These are phyloP conservation scores for Nysson spinosus DNA, from an alignment of 2,888 invertebrate species.

Conservation along the genomic window DNA sequence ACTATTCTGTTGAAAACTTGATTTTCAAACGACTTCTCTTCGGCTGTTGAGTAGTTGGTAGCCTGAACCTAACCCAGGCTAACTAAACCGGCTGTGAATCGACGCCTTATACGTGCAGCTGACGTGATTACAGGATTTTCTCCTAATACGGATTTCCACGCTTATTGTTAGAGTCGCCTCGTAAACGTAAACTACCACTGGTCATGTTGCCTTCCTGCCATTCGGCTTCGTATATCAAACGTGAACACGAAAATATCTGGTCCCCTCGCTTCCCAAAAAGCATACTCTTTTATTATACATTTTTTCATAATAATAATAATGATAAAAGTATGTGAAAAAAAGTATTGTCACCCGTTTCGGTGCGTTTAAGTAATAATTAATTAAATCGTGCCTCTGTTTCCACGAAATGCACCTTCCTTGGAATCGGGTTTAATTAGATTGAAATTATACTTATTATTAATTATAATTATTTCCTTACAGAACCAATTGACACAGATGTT, in stretches of 20 bases:
- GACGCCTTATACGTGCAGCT: conserved; percentile 66
- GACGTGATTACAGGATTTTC: conserved; percentile 66
- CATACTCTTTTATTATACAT: conserved; percentile 14
- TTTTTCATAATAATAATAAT: conserved; percentile 1
- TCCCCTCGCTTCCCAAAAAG: conserved; percentile 20
- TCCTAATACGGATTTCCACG: conserved; percentile 67
- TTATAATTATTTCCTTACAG: no score
- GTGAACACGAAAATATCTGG: conserved; percentile 39
- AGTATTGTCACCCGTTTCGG: no score
- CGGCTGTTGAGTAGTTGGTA: conserved; percentile 11
- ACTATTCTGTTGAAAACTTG: background rate
- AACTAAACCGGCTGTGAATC: conserved; percentile 51
- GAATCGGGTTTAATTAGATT: no score
- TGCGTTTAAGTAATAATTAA: no score
- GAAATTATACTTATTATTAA: no score
- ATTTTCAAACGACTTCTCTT: conserved; percentile 1
- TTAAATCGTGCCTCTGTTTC: no score
- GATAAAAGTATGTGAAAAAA: no score
- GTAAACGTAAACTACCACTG: conserved; percentile 46
- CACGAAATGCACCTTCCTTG: no score
- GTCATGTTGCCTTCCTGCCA: conserved; percentile 5
- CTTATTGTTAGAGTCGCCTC: conserved; percentile 55
- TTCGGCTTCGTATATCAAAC: conserved; percentile 1
- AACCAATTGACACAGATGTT: no score
- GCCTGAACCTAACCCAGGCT: background rate